Evolutionary conservation across 2,113 vertebrate species (phyloP).

Genomic region (Theristicus caerulescens): DNA sequence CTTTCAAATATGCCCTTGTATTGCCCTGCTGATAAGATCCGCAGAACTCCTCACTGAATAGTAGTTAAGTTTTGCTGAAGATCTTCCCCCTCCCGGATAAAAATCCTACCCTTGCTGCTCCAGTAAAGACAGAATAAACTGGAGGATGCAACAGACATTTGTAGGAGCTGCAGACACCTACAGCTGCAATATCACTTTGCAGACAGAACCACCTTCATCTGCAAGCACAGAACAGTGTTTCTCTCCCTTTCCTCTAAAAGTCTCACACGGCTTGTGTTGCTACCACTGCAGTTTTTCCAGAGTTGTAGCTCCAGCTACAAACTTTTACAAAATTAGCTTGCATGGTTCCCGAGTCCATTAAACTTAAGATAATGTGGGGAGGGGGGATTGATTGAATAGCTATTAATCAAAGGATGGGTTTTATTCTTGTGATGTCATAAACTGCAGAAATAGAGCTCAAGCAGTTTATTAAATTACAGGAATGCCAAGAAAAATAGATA

Average conservation of each 20-base stretch:
- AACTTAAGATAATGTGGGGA: constrained; percentile 11
- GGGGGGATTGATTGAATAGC: constrained; percentile 15
- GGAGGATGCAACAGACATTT: not conserved
- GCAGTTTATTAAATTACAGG: constrained; percentile 77
- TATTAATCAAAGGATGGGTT: constrained; percentile 69
- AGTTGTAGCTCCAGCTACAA: not conserved
- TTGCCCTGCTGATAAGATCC: not conserved
- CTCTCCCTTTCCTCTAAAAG: not conserved
- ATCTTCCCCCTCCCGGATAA: too few relatives aligned
- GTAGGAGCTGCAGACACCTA: not conserved
- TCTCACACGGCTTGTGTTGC: not conserved
- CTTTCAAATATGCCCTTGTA: not conserved
- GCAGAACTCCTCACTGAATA: not conserved
- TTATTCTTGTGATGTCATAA: constrained; percentile 68
- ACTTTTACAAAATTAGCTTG: not conserved
- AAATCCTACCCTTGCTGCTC: not conserved
- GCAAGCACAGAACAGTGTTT: not conserved
- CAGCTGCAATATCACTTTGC: not conserved
- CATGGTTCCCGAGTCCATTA: not conserved
- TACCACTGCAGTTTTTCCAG: not conserved
- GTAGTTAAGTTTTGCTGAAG: not conserved
- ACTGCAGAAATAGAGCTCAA: constrained; percentile 63
- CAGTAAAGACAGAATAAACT: not conserved
- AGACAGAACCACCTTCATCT: not conserved
- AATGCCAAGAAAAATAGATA: constrained; percentile 77